Conservation (phyloP, 2,888 invertebrate genomes). For the Dryococelus australis region DNA sequence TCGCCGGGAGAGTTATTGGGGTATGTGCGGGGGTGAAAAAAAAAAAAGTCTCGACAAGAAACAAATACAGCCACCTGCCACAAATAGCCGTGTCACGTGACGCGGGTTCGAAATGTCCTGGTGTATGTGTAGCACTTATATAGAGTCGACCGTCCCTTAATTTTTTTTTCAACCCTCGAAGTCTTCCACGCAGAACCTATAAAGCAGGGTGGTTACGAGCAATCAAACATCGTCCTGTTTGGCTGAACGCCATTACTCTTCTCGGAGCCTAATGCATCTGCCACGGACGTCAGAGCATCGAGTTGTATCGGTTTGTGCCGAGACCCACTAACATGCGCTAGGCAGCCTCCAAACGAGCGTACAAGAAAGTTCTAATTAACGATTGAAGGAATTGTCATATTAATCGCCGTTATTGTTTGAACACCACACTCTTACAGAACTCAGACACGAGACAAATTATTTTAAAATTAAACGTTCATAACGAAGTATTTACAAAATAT, state of each 20-base stretch:
- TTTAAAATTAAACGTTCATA: too few relatives aligned
- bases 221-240: not conserved
- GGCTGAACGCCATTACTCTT: not conserved
- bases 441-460: too few relatives aligned
- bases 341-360: not conserved
- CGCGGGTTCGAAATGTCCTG: constrained; percentile 1
- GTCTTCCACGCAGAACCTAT: not conserved
- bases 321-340: not conserved
- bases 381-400: not conserved
- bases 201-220: not conserved
- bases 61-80: not conserved
- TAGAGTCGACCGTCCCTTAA: not conserved
- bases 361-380: not conserved
- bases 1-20: not conserved
- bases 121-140: not conserved
- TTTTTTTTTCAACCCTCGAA: not conserved
- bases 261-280: not conserved
- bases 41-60: not conserved
- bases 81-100: not conserved
- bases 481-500: too few relatives aligned
- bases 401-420: too few relatives aligned
- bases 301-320: not conserved
- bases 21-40: not conserved
- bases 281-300: not conserved
- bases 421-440: too few relatives aligned